Evolutionary conservation across 2,888 invertebrate species (phyloP).

Genomic region (Catocala fraxini): DNA sequence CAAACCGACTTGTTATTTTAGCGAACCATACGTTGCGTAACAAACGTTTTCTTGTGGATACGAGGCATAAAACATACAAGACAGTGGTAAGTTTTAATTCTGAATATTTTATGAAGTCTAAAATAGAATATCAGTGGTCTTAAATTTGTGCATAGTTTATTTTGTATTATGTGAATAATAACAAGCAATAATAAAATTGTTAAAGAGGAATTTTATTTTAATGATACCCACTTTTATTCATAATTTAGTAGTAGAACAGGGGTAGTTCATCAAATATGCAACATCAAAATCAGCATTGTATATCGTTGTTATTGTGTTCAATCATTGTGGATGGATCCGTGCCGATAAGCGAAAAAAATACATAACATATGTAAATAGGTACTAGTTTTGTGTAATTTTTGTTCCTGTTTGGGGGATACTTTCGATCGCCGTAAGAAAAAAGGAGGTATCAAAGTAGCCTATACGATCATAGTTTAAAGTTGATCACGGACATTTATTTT

Average conservation of each 20-base stretch:
- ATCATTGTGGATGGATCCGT: too few species aligned
- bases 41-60: slow-evolving; percentile 21
- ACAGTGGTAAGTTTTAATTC: slow-evolving; percentile 66
- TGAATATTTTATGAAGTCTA: slow-evolving; percentile 76
- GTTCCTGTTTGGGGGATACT: too few species aligned
- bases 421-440: too few species aligned
- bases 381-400: too few species aligned
- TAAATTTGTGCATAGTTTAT: slow-evolving; percentile 90
- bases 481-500: too few species aligned
- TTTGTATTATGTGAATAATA: slow-evolving; percentile 91
- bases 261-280: too few species aligned
- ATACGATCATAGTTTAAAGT: too few species aligned
- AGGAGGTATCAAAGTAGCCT: too few species aligned
- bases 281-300: too few species aligned
- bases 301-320: too few species aligned
- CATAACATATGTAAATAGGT: too few species aligned
- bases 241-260: background rate
- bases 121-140: slow-evolving; percentile 81
- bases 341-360: too few species aligned
- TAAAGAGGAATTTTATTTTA: slow-evolving; percentile 77
- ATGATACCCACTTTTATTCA: slow-evolving; percentile 11
- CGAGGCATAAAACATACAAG: slow-evolving; percentile 29
- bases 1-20: background rate
- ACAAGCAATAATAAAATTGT: slow-evolving; percentile 90
- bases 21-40: background rate